Base-by-base conservation (phyloP, 2,113 vertebrate genomes). In the Etheostoma spectabile region DNA sequence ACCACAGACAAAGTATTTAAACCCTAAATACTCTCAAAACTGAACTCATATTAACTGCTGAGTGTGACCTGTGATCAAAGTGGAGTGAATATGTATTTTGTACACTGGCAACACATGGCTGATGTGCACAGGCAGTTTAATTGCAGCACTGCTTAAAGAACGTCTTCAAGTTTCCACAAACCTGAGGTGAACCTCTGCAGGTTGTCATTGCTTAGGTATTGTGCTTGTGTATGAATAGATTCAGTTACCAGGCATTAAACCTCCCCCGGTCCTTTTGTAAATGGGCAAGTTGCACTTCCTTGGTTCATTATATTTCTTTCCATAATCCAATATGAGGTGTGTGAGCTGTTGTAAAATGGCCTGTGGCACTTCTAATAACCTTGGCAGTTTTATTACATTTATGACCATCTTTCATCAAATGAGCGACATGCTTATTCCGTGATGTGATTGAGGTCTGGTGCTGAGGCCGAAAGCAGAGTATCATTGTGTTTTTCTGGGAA, bases 321-420 rank as follows among this genome's bases (percentile, higher is more conserved):
- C 82, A 60, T 93, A 90, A 94, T 91, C 88, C 79, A 90, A 88
- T 92, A 85, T 56, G 79, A 81, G 84, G 72, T 77, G 80, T 89
- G 82, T 82, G 86, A 92, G 89, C 79, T 66, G 74, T 42, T 88
- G 82, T 89, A 92, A 89, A 93, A 93, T 93, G 78, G 81, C 92
- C 90, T 66, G 79, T 90, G 91, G 90, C 90, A 91, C 77, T 92
- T 92, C 83, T 91, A 93, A 94, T 94, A 94, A 92, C 89, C 91
- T 85, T 51, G 69, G 86, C 86, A 88, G 86, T 86, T 88, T 92
- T 92, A 94, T 93, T 93, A 83, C 82, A 81, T 94, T 94, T 81
- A 93, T 79, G 82, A 80, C 76, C 77, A 83, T 49, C 86, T 92
- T 92, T 89, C 71, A 94, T 94, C 88, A 91, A 88, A 85, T 74